phyloP scores from a whole-genome alignment of 1,140 invertebrate species.

The Drosophila trapezifrons region DNA sequence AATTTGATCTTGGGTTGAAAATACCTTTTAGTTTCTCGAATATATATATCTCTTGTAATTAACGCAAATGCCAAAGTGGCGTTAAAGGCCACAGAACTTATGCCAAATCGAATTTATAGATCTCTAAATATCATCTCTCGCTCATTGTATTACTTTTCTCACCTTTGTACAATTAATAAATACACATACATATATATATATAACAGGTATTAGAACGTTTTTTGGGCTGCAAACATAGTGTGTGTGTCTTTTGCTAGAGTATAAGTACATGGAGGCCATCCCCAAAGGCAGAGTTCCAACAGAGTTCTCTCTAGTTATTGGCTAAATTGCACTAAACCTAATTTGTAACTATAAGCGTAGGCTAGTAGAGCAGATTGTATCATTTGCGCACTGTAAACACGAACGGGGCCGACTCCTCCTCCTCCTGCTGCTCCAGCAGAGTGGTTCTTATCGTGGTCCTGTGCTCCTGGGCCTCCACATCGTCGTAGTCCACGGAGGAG shows the following conservation, averaged over 20 bases:
- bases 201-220: conserved; percentile 21
- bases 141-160: conserved; percentile 11
- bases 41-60: not conserved
- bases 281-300: conserved; percentile 16
- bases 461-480: conserved; percentile 76
- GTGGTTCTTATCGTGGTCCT: conserved; percentile 61
- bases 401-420: conserved; percentile 83
- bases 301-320: conserved; percentile 4
- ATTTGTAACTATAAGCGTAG: conserved; percentile 49
- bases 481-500: conserved; percentile 82
- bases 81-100: conserved; percentile 11
- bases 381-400: conserved; percentile 83
- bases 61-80: conserved; percentile 16
- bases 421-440: conserved; percentile 76
- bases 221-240: conserved; percentile 16
- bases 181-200: conserved; percentile 22
- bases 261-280: conserved; percentile 16
- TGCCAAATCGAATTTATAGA: not conserved
- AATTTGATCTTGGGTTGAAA: not conserved
- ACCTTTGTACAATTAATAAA: conserved; percentile 44
- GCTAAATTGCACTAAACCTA: conserved; percentile 44
- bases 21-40: conserved; percentile 5
- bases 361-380: conserved; percentile 52
- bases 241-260: conserved; percentile 41
- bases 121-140: conserved; percentile 16